Percentiles rank a stretch among this genome's conserved stretches.
Evolutionary conservation across 1,140 invertebrate genomes (phyloP).

Genomic region (Caerostris extrusa): DNA sequence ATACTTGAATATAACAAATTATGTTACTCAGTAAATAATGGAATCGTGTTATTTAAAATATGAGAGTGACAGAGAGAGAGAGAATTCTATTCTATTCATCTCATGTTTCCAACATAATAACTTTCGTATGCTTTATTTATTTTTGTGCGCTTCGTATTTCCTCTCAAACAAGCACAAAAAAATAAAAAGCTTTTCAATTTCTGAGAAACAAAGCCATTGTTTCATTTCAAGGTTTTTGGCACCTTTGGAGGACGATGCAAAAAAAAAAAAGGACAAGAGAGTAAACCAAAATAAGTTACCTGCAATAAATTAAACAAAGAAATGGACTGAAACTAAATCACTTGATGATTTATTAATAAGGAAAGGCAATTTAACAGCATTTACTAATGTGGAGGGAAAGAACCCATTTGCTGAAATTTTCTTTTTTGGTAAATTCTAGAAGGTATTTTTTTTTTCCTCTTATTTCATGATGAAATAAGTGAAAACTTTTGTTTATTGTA

Average conservation of each 20-base stretch:
- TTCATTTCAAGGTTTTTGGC: neutral
- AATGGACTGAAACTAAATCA: neutral
- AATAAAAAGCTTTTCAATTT: neutral
- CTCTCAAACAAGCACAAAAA: neutral
- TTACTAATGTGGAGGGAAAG: neutral
- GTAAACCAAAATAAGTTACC: neutral
- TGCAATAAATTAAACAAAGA: neutral
- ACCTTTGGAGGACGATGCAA: neutral
- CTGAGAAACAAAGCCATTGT: neutral
- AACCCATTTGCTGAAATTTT: neutral
- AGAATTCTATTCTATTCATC: neutral
- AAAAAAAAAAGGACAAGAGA: neutral
- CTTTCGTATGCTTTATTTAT: neutral
- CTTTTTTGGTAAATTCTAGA: neutral
- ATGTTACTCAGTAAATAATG: too few species aligned
- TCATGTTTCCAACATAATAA: neutral
- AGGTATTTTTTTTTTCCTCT: neutral
- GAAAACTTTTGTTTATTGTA: neutral
- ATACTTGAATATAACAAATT: too few species aligned
- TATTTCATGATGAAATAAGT: neutral
- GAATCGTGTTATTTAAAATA: neutral
- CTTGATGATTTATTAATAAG: slow-evolving; percentile 36
- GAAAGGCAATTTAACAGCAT: neutral
- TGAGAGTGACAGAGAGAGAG: neutral
- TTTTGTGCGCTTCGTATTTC: neutral